phyloP scores from a whole-genome alignment of 2,888 invertebrate species.

The Galerucella nymphaeae region DNA sequence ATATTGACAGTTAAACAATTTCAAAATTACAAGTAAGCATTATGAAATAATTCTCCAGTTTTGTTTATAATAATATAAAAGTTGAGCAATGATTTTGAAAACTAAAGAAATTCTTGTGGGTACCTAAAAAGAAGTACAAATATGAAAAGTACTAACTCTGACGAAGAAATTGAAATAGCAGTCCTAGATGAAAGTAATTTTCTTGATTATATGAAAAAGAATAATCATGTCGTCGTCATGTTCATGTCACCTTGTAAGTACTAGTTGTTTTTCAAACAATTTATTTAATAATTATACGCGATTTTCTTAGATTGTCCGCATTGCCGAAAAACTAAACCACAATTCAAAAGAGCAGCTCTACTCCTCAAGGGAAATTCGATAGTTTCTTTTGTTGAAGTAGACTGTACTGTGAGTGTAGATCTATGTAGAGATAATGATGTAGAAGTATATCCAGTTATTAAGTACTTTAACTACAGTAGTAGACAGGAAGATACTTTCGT shows the following conservation, averaged over 20 bases:
- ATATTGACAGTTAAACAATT: too few species aligned
- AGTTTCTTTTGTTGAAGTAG: background rate
- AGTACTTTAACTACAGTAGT: constrained; percentile 1
- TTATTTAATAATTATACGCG: too few species aligned
- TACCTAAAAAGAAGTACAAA: background rate
- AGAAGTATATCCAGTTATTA: constrained; percentile 9
- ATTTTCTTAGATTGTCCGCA: constrained; percentile 5
- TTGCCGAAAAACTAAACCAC: constrained; percentile 1
- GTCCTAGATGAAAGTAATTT: background rate
- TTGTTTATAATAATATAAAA: too few species aligned
- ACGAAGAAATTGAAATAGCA: background rate
- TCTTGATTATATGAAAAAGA: background rate
- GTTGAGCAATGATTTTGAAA: background rate
- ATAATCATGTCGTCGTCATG: constrained; percentile 10
- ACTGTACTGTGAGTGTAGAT: constrained; percentile 2
- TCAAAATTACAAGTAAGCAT: too few species aligned
- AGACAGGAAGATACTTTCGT: background rate
- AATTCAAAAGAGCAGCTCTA: background rate
- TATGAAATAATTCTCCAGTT: too few species aligned
- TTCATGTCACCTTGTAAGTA: constrained; percentile 15
- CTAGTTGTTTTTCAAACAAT: too few species aligned
- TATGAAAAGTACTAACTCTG: background rate
- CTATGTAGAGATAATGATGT: constrained; percentile 11
- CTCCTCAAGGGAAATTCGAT: background rate
- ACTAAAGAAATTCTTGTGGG: background rate